Evolutionary conservation across 2,888 invertebrate genomes (phyloP).

Genomic region (Epinotia bilunana): DNA sequence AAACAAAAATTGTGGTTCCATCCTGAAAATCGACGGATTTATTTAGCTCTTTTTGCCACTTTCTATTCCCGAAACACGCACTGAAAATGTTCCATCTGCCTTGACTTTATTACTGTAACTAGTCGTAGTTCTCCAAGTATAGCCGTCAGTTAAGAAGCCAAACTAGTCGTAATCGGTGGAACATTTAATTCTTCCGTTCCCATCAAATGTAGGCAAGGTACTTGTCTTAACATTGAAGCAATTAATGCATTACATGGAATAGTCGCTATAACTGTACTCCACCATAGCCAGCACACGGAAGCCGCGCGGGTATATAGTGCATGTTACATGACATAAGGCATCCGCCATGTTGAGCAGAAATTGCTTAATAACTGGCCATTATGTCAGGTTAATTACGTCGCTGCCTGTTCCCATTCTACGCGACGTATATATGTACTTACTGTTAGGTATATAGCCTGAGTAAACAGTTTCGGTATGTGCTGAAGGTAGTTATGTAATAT

Average conservation of each 20-base stretch:
- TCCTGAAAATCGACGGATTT: too few relatives aligned
- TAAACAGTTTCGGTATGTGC: background rate
- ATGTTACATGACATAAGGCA: constrained; percentile 58
- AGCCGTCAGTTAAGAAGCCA: background rate
- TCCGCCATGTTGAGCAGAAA: constrained; percentile 68
- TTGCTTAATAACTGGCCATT: constrained; percentile 79
- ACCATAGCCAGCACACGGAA: constrained; percentile 41
- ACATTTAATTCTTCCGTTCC: background rate
- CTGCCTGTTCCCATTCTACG: constrained; percentile 54
- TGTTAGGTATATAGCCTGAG: constrained; percentile 2
- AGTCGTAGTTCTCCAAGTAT: too few relatives aligned
- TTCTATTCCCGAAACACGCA: background rate
- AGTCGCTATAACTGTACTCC: constrained; percentile 16
- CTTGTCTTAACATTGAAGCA: background rate
- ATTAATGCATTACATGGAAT: constrained; percentile 1
- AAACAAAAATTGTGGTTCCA: too few relatives aligned
- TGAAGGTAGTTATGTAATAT: constrained; percentile 7
- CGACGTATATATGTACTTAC: constrained; percentile 13
- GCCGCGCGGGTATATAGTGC: constrained; percentile 39
- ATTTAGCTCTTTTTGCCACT: too few relatives aligned
- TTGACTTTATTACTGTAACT: background rate
- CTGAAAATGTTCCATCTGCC: background rate
- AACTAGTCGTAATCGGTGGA: background rate
- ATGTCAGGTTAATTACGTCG: constrained; percentile 74
- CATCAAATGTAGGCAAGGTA: background rate